Conservation (phyloP, 2,113 vertebrate species). For the Zapornia atra region DNA sequence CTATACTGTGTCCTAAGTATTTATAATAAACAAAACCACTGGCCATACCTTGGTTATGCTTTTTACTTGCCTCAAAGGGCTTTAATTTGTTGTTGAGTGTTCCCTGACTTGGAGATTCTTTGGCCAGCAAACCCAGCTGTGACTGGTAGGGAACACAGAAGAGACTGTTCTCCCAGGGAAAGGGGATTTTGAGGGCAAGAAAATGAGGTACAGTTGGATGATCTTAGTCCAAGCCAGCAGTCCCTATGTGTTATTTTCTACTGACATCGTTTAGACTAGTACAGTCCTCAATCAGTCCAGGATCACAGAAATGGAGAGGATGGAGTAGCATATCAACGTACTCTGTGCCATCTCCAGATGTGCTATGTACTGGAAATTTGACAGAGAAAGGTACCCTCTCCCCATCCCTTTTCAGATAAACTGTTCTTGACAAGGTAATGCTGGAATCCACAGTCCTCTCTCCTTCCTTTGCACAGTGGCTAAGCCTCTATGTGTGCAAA, state of each 20-base stretch:
- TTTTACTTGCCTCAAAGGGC: neutral
- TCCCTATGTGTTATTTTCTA: neutral
- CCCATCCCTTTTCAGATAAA: neutral
- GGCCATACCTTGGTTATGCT: neutral
- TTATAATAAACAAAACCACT: neutral
- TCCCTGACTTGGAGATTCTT: neutral
- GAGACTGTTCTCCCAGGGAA: neutral
- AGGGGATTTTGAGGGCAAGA: neutral
- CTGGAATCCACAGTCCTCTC: neutral
- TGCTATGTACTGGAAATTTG: neutral
- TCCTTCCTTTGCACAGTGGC: neutral
- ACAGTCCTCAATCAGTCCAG: neutral
- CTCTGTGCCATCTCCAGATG: neutral
- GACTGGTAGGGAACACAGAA: neutral
- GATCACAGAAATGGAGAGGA: neutral
- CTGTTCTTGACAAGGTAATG: neutral
- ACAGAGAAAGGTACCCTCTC: neutral
- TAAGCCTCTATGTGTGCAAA: neutral
- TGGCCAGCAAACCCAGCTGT: neutral
- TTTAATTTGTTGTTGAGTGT: neutral
- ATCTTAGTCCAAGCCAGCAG: neutral
- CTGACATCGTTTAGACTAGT: neutral
- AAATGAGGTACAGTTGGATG: neutral
- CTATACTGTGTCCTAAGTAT: neutral
- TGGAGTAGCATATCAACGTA: neutral